phyloP scores from a whole-genome alignment of 2,888 invertebrate genomes.

The Thecocarcelia acutangulata region DNA sequence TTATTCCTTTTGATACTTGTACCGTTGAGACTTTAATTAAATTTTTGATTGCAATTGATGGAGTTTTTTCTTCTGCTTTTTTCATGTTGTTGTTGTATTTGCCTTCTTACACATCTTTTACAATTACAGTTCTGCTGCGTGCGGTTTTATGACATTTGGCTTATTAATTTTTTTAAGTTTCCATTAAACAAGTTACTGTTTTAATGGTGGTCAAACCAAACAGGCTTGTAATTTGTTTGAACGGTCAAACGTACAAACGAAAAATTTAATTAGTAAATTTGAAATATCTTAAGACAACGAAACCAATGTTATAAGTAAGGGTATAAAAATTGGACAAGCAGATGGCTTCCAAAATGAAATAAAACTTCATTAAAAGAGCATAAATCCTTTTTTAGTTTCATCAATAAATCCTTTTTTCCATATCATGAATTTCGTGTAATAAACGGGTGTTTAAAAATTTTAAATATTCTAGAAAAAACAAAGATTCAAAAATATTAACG shows the following conservation, averaged over 20 bases:
- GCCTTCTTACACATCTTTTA: neutral
- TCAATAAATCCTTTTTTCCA: no score
- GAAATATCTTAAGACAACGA: slow-evolving; percentile 13
- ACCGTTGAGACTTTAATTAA: slow-evolving; percentile 57
- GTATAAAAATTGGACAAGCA: neutral
- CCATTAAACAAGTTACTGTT: slow-evolving; percentile 32
- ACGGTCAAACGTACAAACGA: slow-evolving; percentile 17
- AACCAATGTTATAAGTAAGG: neutral
- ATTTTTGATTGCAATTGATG: slow-evolving; percentile 58
- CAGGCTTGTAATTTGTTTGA: slow-evolving; percentile 37
- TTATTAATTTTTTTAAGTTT: slow-evolving; percentile 31
- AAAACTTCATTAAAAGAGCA: neutral
- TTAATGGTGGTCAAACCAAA: slow-evolving; percentile 32
- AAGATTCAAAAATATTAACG: no score
- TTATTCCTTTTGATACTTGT: slow-evolving; percentile 15
- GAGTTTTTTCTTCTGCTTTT: slow-evolving; percentile 8
- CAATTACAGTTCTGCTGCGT: slow-evolving; percentile 47
- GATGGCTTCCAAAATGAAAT: slow-evolving; percentile 9
- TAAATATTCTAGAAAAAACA: no score
- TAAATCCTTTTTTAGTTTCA: neutral
- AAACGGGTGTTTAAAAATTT: no score
- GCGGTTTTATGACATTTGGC: slow-evolving; percentile 49
- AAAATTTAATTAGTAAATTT: slow-evolving; percentile 16
- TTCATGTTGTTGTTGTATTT: no score
- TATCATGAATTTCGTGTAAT: no score